Evolutionary conservation across 2,113 vertebrate species (phyloP), one percentile per base, ranked within the genome.

Genomic region (Misgurnus mizolepis): DNA sequence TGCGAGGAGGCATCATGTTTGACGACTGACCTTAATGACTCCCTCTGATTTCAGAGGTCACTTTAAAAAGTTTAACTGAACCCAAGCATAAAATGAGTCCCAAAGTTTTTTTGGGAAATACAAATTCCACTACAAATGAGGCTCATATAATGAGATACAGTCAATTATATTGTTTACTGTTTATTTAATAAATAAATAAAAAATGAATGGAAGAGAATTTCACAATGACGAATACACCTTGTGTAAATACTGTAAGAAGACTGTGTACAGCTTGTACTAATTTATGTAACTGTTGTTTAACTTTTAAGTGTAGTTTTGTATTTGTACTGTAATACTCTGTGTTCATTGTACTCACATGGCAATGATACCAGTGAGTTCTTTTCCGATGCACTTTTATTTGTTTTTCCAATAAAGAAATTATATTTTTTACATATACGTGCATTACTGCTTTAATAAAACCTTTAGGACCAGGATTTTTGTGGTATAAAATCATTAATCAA

Each of bases 351-450:
- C 80, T 78, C 83, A 61, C 82, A 78, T 84, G 74, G 55, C 82
- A 74, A 70, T 82, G 72, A 88, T 78, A 67, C 79, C 60, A 76
- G 76, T 67, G 70, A 84, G 78, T 81, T 83, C 61, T 85, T 86
- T 80, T 89, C 78, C 85, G 67, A 84, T 88, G 88, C 90, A 90
- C 88, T 90, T 87, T 86, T 86, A 86, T 83, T 61, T 77, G 66
- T 77, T 78, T 85, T 87, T 84, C 68, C 82, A 89, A 86, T 88
- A 89, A 90, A 88, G 58, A 87, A 89, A 84, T 73, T 89, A 67
- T 90, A 89, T 90, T 90, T 91, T 88, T 90, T 89, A 89, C 40
- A 88, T 49, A 88, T 84, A 85, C 8, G 47, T 49, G 47, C 47
- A 49, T 10, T 49, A 53, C 4, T 53, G 11, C 12, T 53, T 53